Evolutionary conservation across 2,113 vertebrate genomes (phyloP), one percentile per base, ranked within the genome.

Genomic region (Spilogale gracilis): DNA sequence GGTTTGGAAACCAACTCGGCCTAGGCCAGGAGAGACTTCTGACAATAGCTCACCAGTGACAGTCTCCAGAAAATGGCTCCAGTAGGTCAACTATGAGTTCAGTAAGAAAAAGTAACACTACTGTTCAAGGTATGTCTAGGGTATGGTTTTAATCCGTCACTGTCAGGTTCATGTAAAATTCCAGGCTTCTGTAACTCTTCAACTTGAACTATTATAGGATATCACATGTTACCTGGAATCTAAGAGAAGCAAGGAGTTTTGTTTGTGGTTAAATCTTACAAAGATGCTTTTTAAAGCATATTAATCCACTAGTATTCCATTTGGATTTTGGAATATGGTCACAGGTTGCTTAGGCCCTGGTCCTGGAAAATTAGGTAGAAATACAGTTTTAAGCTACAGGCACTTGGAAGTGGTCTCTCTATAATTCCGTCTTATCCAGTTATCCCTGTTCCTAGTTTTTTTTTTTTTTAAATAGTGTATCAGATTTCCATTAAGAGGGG

Each of bases 151-250:
- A 79, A 97, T 97, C 95, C 94, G 86, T 96, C 92, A 89, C 71
- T 97, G 96, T 97, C 96, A 92, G 80, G 54, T 50, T 79, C 54
- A 7, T 85, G 45, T 82, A 82, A 97, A 92, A 96, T 78, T 80
- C 97, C 92, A 89, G 94, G 89, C 96, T 95, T 95, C 97, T 96
- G 90, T 93, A 97, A 92, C 92, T 96, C 96, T 97, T 95, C 71
- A 89, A 86, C 97, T 83, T 85, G 78, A 94, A 97, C 69, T 61
- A 50, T 94, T 79, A 79, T 17, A 73, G 92, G 58, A 30, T 89
- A 73, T 93, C 90, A 82, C 74, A 45, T 87, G 92, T 76, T 91
- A 81, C 88, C 56, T 74, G 38, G 65, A 95, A 92, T 90, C 96
- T 45, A 79, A 97, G 81, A 96, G 69, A 94, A 95, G 90, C 84